Conservation (phyloP, 2,888 invertebrate genomes). For the Ophioninae sp. region DNA sequence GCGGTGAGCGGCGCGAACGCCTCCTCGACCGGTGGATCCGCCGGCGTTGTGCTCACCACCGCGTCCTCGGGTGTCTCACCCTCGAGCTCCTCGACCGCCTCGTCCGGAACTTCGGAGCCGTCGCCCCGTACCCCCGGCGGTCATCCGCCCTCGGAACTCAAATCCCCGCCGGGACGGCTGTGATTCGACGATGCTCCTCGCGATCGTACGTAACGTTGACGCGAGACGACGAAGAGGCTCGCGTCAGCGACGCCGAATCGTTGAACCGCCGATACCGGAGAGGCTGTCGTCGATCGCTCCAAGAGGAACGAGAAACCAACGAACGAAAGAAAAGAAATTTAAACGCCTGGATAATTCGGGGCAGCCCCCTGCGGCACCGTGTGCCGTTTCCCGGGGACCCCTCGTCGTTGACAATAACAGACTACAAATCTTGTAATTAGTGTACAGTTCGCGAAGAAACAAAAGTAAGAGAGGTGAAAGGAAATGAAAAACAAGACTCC, state of each 20-base stretch:
- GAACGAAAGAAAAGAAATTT: background rate
- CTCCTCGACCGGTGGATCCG: constrained; percentile 79
- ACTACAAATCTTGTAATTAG: constrained; percentile 79
- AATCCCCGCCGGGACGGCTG: constrained; percentile 79
- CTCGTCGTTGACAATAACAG: constrained; percentile 72
- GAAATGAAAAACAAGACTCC: background rate
- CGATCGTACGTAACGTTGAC: constrained; percentile 47
- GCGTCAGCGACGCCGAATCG: background rate
- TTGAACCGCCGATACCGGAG: background rate
- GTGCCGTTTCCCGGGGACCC: constrained; percentile 18
- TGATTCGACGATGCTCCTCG: constrained; percentile 62
- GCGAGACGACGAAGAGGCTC: no score
- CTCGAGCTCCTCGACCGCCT: constrained; percentile 83
- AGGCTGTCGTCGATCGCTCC: constrained; percentile 18
- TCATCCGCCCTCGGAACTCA: constrained; percentile 76
- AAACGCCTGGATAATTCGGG: constrained; percentile 45
- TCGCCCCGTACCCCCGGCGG: constrained; percentile 75
- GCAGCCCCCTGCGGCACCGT: constrained; percentile 2
- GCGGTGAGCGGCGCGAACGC: constrained; percentile 59
- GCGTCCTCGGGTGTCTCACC: constrained; percentile 83
- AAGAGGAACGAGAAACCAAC: constrained; percentile 13
- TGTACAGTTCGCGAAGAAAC: constrained; percentile 74
- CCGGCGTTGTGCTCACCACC: constrained; percentile 83
- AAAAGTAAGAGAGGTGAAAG: background rate
- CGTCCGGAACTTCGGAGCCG: constrained; percentile 81